These are phyloP conservation scores for Caenorhabditis sinica DNA, from an alignment of 2,888 invertebrate genomes.

Conservation along the genomic window DNA sequence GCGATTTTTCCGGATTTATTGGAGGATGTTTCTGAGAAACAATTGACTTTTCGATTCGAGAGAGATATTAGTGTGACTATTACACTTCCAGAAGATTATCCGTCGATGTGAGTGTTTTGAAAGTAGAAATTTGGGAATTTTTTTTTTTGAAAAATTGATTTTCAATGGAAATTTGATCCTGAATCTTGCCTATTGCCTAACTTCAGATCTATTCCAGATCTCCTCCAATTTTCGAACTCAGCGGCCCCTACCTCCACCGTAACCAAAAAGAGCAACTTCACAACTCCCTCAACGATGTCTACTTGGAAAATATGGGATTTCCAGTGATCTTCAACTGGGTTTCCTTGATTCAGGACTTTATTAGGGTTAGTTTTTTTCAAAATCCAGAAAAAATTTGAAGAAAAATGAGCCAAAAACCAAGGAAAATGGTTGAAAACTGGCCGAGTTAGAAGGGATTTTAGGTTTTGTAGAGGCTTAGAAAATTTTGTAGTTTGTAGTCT, in stretches of 20 bases:
- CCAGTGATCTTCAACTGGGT: constrained; percentile 76
- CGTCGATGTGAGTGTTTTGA: constrained; percentile 47
- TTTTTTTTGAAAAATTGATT: neutral
- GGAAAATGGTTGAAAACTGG: neutral
- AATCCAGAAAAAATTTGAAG: too few species aligned
- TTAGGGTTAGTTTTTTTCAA: constrained; percentile 48
- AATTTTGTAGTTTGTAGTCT: constrained; percentile 11
- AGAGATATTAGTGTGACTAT: constrained; percentile 47
- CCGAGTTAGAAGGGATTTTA: neutral
- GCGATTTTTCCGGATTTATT: constrained; percentile 63
- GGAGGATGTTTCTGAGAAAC: constrained; percentile 27
- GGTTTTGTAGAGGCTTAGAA: neutral
- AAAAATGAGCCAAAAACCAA: neutral
- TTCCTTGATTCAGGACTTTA: constrained; percentile 64
- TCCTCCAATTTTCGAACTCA: constrained; percentile 53
- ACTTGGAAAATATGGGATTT: constrained; percentile 70
- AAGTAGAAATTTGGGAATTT: neutral
- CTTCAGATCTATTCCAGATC: constrained; percentile 37
- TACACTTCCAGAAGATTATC: constrained; percentile 58
- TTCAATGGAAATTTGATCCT: neutral
- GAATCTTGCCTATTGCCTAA: too few species aligned
- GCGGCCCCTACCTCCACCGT: constrained; percentile 67
- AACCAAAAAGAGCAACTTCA: constrained; percentile 61
- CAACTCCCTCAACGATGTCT: constrained; percentile 70
- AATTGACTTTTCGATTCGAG: constrained; percentile 50